Evolutionary conservation across 2,888 invertebrate genomes (phyloP), one percentile per base, ranked within the genome.

Genomic region (Microdon myrmicae): DNA sequence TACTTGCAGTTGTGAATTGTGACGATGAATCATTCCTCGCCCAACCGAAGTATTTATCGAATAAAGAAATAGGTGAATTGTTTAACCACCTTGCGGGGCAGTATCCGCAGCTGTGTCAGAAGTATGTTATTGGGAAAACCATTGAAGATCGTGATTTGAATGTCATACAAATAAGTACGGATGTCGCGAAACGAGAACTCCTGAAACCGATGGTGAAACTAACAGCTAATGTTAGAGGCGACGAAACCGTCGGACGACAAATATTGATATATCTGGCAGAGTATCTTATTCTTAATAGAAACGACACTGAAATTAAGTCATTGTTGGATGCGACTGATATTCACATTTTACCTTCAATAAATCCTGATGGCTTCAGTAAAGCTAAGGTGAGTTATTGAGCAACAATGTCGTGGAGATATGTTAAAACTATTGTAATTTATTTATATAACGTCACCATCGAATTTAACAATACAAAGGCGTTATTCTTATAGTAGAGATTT

Each of bases 201-300:
- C 86, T 74, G 81, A 87, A 90, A 68, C 96, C 96, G 0, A 90
- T 94, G 84, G 88, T 96, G 69, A 96, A 96, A 75, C 89, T 90
- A 81, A 91, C 95, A 43, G 96, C 91, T 3, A 96, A 96, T 73
- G 95, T 96, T 90, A 94, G 95, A 74, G 96, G 96, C 4, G 96
- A 96, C 74, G 96, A 96, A 79, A 83, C 91, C 1, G 82, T 96
- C 12, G 96, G 95, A 0, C 82, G 95, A 14, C 88, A 96, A 75
- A 78, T 96, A 43, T 81, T 93, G 66, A 81, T 98, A 23, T 89
- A 87, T 74, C 81, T 98, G 72, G 89, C 92, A 0, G 86, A 92
- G 70, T 89, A 95, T 78, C 82, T 99, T 47, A 82, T 95, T 39
- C 78, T 82, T 7, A 90, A 88, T 74, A 92, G 91, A 74, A 87